Conservation (phyloP, 2,888 invertebrate genomes). For the Atrina japonica region DNA sequence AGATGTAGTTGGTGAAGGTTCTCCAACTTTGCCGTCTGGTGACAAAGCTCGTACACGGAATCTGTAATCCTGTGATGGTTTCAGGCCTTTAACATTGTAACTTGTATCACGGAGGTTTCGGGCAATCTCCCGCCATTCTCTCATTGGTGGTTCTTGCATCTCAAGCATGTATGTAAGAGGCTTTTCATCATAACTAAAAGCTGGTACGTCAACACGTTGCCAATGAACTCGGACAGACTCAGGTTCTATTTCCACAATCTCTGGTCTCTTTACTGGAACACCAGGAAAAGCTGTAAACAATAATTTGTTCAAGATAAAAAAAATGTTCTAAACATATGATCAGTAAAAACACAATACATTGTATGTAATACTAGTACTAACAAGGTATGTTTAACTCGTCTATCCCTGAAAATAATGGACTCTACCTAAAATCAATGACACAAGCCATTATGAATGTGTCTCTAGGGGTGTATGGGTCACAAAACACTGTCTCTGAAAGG, state of each 20-base stretch:
- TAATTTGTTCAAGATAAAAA: not conserved
- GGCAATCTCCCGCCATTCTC: constrained; percentile 65
- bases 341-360: no score
- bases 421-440: no score
- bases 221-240: constrained; percentile 67
- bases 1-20: constrained; percentile 94
- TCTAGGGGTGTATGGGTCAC: no score
- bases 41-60: constrained; percentile 98
- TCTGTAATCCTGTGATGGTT: constrained; percentile 96
- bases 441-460: no score
- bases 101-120: constrained; percentile 64
- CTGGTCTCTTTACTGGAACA: constrained; percentile 69
- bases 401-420: no score
- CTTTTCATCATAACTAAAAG: constrained; percentile 62
- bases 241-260: constrained; percentile 70
- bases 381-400: no score
- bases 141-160: constrained; percentile 61
- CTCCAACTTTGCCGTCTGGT: constrained; percentile 93
- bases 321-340: no score
- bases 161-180: constrained; percentile 74
- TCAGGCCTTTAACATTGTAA: constrained; percentile 78
- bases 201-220: constrained; percentile 70
- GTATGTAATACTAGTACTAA: no score
- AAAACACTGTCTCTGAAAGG: no score
- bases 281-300: constrained; percentile 67